Percentiles rank a stretch among this genome's conserved stretches.
Conservation (phyloP, 1,140 invertebrate species). For the Colletes gigas region DNA sequence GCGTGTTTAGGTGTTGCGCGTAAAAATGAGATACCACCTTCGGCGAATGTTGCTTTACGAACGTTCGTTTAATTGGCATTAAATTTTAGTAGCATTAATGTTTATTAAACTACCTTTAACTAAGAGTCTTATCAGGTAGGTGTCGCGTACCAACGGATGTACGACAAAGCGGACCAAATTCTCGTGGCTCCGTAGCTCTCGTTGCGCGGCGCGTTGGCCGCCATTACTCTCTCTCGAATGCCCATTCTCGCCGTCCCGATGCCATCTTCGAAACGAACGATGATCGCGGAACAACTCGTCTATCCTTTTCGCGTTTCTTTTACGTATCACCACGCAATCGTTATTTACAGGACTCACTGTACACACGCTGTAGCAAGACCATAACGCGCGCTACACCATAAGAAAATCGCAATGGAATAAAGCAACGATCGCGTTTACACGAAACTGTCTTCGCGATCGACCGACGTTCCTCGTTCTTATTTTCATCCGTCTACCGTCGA, state of each 20-base stretch:
- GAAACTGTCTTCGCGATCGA: background rate
- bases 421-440: background rate
- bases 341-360: slow-evolving; percentile 36
- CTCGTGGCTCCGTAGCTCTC: slow-evolving; percentile 28
- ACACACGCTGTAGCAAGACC: slow-evolving; percentile 6
- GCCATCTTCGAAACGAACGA: slow-evolving; percentile 9
- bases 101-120: slow-evolving; percentile 43
- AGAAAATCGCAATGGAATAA: background rate
- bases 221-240: slow-evolving; percentile 53
- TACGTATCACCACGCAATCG: slow-evolving; percentile 1
- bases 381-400: background rate
- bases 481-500: no score
- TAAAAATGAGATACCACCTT: slow-evolving; percentile 14
- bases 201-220: slow-evolving; percentile 5
- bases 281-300: background rate
- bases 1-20: background rate
- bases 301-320: background rate
- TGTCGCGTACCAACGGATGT: slow-evolving; percentile 24
- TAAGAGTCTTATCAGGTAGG: slow-evolving; percentile 19
- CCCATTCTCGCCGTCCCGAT: slow-evolving; percentile 47
- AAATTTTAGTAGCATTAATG: slow-evolving; percentile 11
- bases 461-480: background rate
- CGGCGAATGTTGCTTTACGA: background rate
- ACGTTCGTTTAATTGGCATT: slow-evolving; percentile 36
- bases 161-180: slow-evolving; percentile 33